These are phyloP conservation scores for Anoncus sp. DNA, from an alignment of 2,888 invertebrate species.

Conservation along the genomic window DNA sequence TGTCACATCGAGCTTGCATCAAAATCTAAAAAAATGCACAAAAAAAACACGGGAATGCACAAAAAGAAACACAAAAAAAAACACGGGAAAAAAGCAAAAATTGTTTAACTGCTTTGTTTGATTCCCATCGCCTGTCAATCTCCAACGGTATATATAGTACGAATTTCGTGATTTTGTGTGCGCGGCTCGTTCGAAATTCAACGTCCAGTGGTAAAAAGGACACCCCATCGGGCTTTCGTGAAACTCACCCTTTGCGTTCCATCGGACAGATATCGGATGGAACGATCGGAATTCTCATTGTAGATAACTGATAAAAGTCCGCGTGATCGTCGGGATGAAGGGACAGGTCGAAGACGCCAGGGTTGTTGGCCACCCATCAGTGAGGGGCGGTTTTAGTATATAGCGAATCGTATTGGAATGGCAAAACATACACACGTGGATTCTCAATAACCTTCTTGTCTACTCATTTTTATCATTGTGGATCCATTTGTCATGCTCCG, in stretches of 20 bases:
- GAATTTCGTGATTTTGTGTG: not conserved
- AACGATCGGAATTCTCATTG: constrained; percentile 34
- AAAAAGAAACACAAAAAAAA: too few species aligned
- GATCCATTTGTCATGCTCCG: too few species aligned
- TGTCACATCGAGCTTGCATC: too few species aligned
- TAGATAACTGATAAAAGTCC: constrained; percentile 16
- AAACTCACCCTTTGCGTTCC: constrained; percentile 11
- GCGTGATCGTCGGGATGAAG: not conserved
- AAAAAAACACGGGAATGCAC: too few species aligned
- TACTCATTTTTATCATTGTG: too few species aligned
- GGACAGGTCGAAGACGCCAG: not conserved
- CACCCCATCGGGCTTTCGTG: constrained; percentile 7
- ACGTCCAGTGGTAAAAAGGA: constrained; percentile 6
- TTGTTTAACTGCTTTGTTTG: not conserved
- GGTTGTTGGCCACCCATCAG: not conserved
- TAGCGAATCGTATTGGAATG: not conserved
- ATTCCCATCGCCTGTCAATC: not conserved
- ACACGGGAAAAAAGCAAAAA: constrained; percentile 9
- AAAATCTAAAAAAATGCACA: too few species aligned
- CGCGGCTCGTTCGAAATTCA: constrained; percentile 1
- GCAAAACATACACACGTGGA: too few species aligned
- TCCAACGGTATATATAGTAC: not conserved
- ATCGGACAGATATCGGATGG: constrained; percentile 1
- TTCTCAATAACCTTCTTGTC: too few species aligned
- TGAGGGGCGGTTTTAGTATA: not conserved